Evolutionary conservation across 2,113 vertebrate genomes (phyloP).

Genomic region (Terrapene triunguis): DNA sequence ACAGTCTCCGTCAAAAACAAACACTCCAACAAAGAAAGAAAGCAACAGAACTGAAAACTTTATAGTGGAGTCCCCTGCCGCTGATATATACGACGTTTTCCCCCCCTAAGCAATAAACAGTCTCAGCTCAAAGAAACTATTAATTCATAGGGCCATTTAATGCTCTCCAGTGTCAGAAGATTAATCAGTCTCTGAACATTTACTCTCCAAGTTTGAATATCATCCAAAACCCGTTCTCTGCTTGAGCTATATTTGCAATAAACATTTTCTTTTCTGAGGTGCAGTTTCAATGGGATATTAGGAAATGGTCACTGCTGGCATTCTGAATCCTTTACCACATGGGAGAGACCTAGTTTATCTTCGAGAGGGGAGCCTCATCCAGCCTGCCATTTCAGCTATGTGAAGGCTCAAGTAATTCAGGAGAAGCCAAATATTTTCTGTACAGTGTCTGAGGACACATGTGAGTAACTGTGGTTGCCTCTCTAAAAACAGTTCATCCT

Average conservation of each 20-base stretch:
- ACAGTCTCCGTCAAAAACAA: slow-evolving; percentile 36
- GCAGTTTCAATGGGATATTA: slow-evolving; percentile 24
- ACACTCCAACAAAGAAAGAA: not conserved
- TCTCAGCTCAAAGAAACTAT: slow-evolving; percentile 14
- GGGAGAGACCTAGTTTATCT: not conserved
- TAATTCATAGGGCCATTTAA: not conserved
- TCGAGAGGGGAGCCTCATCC: not conserved
- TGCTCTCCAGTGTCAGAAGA: slow-evolving; percentile 26
- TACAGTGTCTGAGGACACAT: not conserved
- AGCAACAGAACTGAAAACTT: slow-evolving; percentile 6
- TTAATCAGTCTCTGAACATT: slow-evolving; percentile 10
- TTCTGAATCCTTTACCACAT: not conserved
- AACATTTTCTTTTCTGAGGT: slow-evolving; percentile 24
- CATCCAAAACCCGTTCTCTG: slow-evolving; percentile 48
- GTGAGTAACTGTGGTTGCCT: not conserved
- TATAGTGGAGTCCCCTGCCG: not conserved
- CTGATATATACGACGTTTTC: not conserved
- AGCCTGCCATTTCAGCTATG: not conserved
- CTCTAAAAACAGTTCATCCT: not conserved
- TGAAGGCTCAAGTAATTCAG: slow-evolving; percentile 23
- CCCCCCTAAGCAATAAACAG: slow-evolving; percentile 22
- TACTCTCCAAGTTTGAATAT: not conserved
- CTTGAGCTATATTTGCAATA: slow-evolving; percentile 24
- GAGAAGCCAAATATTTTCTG: not conserved
- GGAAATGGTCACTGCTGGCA: not conserved